phyloP scores from a whole-genome alignment of 1,140 invertebrate genomes.

The Aphelenchoides fujianensis region DNA sequence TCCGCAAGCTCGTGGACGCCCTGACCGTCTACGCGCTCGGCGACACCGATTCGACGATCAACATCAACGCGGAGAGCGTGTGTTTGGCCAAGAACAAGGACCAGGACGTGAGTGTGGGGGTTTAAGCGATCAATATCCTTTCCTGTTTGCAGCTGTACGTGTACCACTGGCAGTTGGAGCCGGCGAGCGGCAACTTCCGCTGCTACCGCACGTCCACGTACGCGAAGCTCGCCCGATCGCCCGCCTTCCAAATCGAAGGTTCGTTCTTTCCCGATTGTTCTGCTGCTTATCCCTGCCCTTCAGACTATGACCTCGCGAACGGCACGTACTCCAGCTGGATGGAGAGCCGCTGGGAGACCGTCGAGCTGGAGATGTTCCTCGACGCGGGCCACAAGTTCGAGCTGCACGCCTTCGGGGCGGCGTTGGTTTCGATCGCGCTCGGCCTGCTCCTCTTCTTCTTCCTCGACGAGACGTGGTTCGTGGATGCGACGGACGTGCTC shows the following conservation, averaged over 20 bases:
- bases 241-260: conserved; percentile 22
- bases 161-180: conserved; percentile 11
- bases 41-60: not conserved
- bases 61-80: not conserved
- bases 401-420: not conserved
- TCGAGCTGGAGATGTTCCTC: conserved; percentile 9
- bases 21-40: conserved; percentile 8
- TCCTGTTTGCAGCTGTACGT: conserved; percentile 4
- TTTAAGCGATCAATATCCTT: too few species aligned
- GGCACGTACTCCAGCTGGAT: conserved; percentile 10
- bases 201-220: conserved; percentile 15
- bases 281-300: too few species aligned
- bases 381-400: conserved; percentile 1
- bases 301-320: conserved; percentile 17
- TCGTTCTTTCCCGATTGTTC: too few species aligned
- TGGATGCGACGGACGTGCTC: not conserved
- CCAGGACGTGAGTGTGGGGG: not conserved
- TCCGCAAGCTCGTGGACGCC: not conserved
- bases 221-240: conserved; percentile 6
- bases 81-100: conserved; percentile 22
- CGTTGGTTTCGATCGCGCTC: not conserved
- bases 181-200: not conserved
- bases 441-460: conserved; percentile 1
- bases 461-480: conserved; percentile 14
- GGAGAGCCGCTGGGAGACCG: conserved; percentile 12